Base-by-base conservation (phyloP, 2,797 vertebrate species). In the Acanthis flammea region DNA sequence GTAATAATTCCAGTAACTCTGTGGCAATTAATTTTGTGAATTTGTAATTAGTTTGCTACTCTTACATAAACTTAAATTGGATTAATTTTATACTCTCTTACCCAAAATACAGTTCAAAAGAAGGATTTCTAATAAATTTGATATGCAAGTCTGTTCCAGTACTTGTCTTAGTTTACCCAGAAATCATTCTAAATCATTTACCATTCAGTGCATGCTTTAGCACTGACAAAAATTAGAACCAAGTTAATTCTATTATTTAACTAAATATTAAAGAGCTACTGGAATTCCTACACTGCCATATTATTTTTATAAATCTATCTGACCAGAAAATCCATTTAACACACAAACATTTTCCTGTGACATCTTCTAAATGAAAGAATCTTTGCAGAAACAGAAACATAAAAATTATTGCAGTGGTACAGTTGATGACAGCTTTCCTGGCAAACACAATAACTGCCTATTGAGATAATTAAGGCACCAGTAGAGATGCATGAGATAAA, bases 221-320 rank as follows among this genome's bases (percentile, higher is more conserved):
- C 67, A 67, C 19, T 15, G 42, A 35, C 57, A 65, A 33, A 66
- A 94, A 92, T 27, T 71, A 88, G 42, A 50, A 80, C 21, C 58
- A 54, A 63, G 25, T 48, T 86, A 66, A 53, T 82, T 91, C 19
- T 54, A 6, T 65, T 87, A 57, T 93, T 80, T 62, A n/a, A 57
- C 81, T 74, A 90, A 57, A 91, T 84, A 84, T 72, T 85, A 82
- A 95, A 92, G 21, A 91, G 88, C 84, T 67, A 92, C 37, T 68
- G 58, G 74, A 25, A 68, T 93, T 93, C 51, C 77, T 62, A 91
- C 23, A 74, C 12, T 75, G 72, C 44, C 60, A 44, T 50, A 44
- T 74, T 66, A 44, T 39, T 23, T 37, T 87, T 81, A 71, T 75
- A 31, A 9, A 42, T 77, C 86, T 94, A 90, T 96, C 94, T 95